Evolutionary conservation across 2,113 vertebrate genomes (phyloP).

Genomic region (Formicarius rufipectus): DNA sequence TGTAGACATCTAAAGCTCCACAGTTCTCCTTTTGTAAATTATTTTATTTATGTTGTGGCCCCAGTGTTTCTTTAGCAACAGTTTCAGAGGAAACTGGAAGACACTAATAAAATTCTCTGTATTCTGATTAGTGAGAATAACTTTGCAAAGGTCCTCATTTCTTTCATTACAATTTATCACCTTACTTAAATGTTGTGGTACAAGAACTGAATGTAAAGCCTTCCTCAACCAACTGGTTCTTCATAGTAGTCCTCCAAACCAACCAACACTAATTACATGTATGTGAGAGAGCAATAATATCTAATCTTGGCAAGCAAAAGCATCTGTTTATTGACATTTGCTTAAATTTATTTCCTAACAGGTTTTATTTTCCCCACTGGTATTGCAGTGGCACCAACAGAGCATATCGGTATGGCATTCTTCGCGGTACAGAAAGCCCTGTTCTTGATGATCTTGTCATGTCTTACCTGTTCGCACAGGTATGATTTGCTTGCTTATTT

Average conservation of each 20-base stretch:
- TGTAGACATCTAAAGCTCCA: neutral
- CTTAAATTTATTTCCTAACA: constrained; percentile 49
- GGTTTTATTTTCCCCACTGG: constrained; percentile 95
- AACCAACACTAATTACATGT: neutral
- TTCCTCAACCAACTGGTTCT: neutral
- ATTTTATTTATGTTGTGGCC: neutral
- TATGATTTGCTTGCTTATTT: constrained; percentile 50
- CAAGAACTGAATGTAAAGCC: neutral
- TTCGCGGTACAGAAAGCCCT: constrained; percentile 85
- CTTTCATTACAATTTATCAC: neutral
- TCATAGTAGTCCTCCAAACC: neutral
- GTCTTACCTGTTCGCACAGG: constrained; percentile 93
- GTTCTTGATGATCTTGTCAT: constrained; percentile 90
- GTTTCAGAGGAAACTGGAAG: neutral
- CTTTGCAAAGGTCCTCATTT: neutral
- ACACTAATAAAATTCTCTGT: neutral
- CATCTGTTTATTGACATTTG: neutral
- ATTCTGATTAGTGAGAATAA: neutral
- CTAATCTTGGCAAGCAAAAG: neutral
- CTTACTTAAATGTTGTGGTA: neutral
- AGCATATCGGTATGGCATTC: constrained; percentile 85
- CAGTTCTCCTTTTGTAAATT: neutral
- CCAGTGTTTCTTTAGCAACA: neutral
- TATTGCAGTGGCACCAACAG: constrained; percentile 81
- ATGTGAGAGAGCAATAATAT: neutral